Base-by-base conservation (phyloP, 2,797 vertebrate species). In the Austrolebias charrua region DNA sequence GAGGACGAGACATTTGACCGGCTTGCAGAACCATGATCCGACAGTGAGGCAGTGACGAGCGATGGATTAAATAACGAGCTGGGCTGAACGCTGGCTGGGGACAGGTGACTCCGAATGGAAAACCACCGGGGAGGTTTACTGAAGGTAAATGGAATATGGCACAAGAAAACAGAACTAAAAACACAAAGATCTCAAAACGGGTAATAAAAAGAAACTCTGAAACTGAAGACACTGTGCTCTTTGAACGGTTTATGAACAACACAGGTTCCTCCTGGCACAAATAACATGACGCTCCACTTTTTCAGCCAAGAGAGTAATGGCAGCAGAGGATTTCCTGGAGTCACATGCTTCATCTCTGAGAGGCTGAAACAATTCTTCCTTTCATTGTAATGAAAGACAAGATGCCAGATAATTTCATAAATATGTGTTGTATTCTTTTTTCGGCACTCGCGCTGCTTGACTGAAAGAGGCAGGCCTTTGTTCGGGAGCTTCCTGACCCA, bases 371-470 rank as follows among this genome's bases (percentile, higher is more conserved):
- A 92, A 87, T 76, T 86, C 83, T 75, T 78, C 81, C 87, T 90
- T 90, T 90, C 88, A 88, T 84, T 76, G 69, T 73, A 81, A 86
- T 66, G 91, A 90, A 92, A 92, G 75, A 60, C 2, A 86, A 93
- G 90, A 79, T 72, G 84, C 55, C 68, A 83, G 86, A 89, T 90
- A 92, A 90, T 91, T 87, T 88, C 82, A 83, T 91, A 88, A 91
- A 92, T 89, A 89, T 89, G 91, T 87, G 90, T 90, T 87, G 88
- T 79, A 83, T 90, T 90, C 79, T 85, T 86, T 77, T 85, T 84
- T 84, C 86, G 61, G 81, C 72, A 33, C 83, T 78, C 75, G 47
- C 14, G 20, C 73, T 46, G 78, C 65, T 62, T 5, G 0, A 60
- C 52, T 65, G 71, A 76, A 75, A 91, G 86, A 89, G 87, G 75